phyloP scores from a whole-genome alignment of 2,797 vertebrate genomes.

The Scyliorhinus canicula region DNA sequence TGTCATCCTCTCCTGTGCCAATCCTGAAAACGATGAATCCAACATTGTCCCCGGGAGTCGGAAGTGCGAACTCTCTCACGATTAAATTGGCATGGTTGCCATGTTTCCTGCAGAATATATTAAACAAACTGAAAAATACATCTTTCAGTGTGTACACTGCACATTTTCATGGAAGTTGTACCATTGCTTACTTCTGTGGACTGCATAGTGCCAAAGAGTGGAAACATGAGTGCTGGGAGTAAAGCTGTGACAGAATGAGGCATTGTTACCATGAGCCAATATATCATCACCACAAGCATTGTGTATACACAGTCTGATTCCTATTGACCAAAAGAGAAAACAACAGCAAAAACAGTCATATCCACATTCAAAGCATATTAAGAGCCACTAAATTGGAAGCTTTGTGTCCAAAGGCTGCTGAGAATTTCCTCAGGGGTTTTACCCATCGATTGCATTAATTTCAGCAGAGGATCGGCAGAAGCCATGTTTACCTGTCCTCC shows the following conservation, averaged over 20 bases:
- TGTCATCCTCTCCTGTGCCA: no score
- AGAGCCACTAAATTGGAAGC: neutral
- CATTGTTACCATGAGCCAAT: conserved; percentile 79
- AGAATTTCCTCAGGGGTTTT: neutral
- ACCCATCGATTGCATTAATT: neutral
- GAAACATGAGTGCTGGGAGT: conserved; percentile 77
- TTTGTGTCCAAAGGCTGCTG: neutral
- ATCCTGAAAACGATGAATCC: no score
- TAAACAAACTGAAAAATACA: neutral
- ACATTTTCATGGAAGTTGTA: neutral
- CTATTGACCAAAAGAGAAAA: conserved; percentile 51
- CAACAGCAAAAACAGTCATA: conserved; percentile 3
- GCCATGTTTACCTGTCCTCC: neutral
- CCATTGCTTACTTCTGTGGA: conserved; percentile 63
- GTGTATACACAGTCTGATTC: conserved; percentile 79
- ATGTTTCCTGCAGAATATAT: neutral
- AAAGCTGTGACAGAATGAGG: conserved; percentile 77
- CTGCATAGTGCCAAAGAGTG: conserved; percentile 74
- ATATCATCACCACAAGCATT: conserved; percentile 68
- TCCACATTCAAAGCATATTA: neutral
- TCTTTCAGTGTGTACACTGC: conserved; percentile 40
- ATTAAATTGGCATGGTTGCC: neutral
- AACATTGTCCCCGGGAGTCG: neutral
- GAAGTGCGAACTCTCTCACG: neutral
- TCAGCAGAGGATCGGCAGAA: neutral